Conservation (phyloP, 1,140 invertebrate genomes). For the Lepidurus couesii region DNA sequence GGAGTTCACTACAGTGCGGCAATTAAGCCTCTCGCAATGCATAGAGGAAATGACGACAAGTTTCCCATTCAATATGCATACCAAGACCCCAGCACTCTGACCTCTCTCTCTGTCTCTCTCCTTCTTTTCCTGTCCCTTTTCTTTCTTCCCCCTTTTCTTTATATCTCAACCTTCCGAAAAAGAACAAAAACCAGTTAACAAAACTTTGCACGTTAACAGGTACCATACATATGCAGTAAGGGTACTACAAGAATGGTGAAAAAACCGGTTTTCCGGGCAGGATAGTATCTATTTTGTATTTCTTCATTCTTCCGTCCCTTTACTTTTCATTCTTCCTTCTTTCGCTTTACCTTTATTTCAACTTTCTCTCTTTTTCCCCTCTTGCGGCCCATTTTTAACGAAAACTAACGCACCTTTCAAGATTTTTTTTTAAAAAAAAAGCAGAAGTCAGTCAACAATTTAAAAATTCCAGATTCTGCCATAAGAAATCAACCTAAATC, state of each 20-base stretch:
- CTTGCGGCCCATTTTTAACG: background rate
- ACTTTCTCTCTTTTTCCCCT: background rate
- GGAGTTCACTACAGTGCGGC: background rate
- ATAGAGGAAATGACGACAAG: slow-evolving; percentile 21
- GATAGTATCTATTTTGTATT: background rate
- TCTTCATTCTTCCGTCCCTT: background rate
- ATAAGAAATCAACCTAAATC: too few relatives aligned
- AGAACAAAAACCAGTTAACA: background rate
- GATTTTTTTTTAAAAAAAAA: too few relatives aligned
- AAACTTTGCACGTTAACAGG: background rate
- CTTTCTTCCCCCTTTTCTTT: background rate
- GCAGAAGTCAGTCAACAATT: too few relatives aligned
- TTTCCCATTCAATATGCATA: slow-evolving; percentile 19
- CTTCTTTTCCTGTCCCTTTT: background rate
- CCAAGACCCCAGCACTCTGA: background rate
- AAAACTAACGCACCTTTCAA: too few relatives aligned
- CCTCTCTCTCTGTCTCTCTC: too few relatives aligned
- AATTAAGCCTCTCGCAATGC: slow-evolving; percentile 18
- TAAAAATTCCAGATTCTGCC: too few relatives aligned
- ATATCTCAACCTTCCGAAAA: background rate
- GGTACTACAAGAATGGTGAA: background rate
- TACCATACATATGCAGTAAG: background rate
- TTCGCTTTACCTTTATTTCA: background rate
- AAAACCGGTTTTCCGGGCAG: background rate
- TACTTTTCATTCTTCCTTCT: background rate